Conservation (phyloP, 2,113 vertebrate species). For the Macquaria australasica region DNA sequence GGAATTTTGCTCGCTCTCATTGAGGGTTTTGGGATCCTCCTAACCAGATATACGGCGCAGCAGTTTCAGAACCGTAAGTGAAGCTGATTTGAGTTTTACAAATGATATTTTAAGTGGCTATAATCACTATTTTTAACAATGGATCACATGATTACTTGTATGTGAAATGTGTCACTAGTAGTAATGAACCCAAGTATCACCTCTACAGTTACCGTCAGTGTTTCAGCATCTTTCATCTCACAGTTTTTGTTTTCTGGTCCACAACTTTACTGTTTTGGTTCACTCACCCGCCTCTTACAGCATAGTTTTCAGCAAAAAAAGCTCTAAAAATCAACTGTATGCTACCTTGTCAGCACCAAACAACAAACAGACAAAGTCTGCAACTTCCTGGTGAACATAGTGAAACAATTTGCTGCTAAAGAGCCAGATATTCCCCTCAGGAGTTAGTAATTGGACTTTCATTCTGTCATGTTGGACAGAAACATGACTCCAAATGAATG, state of each 20-base stretch:
- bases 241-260: not conserved
- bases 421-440: not conserved
- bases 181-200: not conserved
- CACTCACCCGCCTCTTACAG: not conserved
- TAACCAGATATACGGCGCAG: constrained; percentile 91
- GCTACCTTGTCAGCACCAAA: not conserved
- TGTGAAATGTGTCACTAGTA: not conserved
- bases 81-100: not conserved
- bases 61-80: constrained; percentile 93
- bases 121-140: not conserved
- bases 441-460: not conserved
- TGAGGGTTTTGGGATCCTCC: constrained; percentile 91
- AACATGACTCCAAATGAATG: not conserved
- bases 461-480: not conserved
- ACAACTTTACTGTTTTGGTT: not conserved
- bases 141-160: not conserved
- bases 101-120: not conserved
- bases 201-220: too few relatives aligned
- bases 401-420: not conserved
- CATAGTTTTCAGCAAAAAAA: not conserved
- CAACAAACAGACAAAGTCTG: not conserved
- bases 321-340: not conserved
- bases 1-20: constrained; percentile 91
- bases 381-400: not conserved
- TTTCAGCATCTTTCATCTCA: too few relatives aligned